Conservation (phyloP, 2,113 vertebrate species). For the Brachyhypopomus occidentalis region DNA sequence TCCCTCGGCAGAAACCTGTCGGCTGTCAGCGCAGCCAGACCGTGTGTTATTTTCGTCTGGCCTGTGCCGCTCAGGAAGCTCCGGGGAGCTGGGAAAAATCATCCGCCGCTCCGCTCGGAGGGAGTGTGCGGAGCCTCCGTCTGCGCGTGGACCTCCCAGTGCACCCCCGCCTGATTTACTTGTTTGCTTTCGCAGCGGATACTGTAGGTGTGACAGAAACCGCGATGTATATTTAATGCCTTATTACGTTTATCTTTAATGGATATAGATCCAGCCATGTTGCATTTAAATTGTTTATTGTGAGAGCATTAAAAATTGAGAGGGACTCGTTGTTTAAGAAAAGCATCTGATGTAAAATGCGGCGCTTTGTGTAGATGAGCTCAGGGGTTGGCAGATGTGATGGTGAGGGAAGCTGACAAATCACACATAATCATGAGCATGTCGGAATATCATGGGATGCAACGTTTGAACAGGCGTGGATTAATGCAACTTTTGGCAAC, state of each 20-base stretch:
- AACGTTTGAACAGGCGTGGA: constrained; percentile 54
- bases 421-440: constrained; percentile 54
- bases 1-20: constrained; percentile 50
- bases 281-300: constrained; percentile 67
- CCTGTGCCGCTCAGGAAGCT: constrained; percentile 46
- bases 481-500: constrained; percentile 73
- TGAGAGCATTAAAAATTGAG: constrained; percentile 65
- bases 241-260: constrained; percentile 59
- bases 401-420: constrained; percentile 20
- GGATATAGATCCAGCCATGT: constrained; percentile 60
- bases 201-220: constrained; percentile 55
- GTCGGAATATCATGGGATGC: constrained; percentile 34
- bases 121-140: constrained; percentile 24
- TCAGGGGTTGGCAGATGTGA: constrained; percentile 3
- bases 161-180: constrained; percentile 50
- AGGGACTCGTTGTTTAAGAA: constrained; percentile 36
- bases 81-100: constrained; percentile 62
- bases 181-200: constrained; percentile 50
- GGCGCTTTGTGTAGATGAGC: constrained; percentile 18
- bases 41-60: constrained; percentile 52
- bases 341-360: constrained; percentile 55
- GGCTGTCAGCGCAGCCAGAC: constrained; percentile 52
- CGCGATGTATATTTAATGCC: constrained; percentile 58
- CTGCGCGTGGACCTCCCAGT: constrained; percentile 55
- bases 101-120: constrained; percentile 29